Evolutionary conservation across 1,140 invertebrate genomes (phyloP), one percentile per base, ranked within the genome.

Genomic region (Apis cerana): DNA sequence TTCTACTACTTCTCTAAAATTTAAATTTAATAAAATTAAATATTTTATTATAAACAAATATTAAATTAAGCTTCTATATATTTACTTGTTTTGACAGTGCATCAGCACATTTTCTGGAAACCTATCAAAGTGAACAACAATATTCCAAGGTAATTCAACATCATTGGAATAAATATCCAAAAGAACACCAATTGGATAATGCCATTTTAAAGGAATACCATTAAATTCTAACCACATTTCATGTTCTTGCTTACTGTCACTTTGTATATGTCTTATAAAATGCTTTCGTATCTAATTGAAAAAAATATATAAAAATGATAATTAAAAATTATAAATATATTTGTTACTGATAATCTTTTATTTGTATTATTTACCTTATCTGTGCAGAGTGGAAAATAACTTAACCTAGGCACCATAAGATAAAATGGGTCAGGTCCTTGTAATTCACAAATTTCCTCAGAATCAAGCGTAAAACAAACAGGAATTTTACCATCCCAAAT

Each of bases 141-240:
- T 94, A 85, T 95, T 96, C 99, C 99, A 99, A 1, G 99, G 99
- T 59, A 99, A 95, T 84, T 96, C 95, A 52, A 96, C 95, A 75
- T 97, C 96, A 85, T 96, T 95, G 9, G 95, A 95, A 92, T 96
- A 95, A 75, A 99, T 94, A 94, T 99, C 99, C 94, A 97, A 98
- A 9, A 99, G 94, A 50, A 99, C 97, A 71, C 99, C 99, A 89
- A 99, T 98, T 23, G 99, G 99, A 95, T 98, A 98, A 92, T 99
- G 98, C 97, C 98, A 99, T 94, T 99, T 99, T 23, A 99, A 93
- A 17, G 98, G 98, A 81, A 96, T 96, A 27, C 98, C 98, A 95
- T 99, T 98, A 91, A 96, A 99, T 90, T 99, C 98, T 62, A 99
- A 94, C 99, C 99, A 99, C 95, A 99, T 97, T 93, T 99, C 98